Evolutionary conservation across 2,113 vertebrate species (phyloP).

Genomic region (Porphyrio hochstetteri): DNA sequence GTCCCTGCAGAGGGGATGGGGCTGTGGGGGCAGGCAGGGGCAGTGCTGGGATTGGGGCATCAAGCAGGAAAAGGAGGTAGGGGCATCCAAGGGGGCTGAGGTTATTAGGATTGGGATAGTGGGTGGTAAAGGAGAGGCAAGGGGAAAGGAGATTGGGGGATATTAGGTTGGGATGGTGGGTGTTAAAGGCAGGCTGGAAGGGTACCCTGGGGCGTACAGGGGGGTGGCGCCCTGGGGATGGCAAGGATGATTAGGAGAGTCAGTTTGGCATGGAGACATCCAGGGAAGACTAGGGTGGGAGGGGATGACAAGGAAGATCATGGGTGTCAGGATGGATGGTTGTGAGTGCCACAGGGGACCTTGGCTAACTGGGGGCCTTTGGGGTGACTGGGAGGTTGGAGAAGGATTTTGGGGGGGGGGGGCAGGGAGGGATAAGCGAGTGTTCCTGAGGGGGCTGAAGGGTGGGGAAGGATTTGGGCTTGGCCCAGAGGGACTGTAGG

Average conservation of each 20-base stretch:
- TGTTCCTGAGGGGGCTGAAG: background rate
- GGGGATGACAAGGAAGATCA: background rate
- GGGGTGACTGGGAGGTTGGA: background rate
- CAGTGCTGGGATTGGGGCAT: background rate
- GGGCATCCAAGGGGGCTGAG: background rate
- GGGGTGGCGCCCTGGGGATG: background rate
- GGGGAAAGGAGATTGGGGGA: background rate
- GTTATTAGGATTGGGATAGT: background rate
- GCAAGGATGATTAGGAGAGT: background rate
- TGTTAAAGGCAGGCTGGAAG: background rate
- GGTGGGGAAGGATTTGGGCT: background rate
- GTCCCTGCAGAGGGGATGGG: background rate
- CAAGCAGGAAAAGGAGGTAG: background rate
- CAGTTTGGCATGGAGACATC: background rate
- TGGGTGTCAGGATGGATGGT: background rate
- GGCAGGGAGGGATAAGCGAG: background rate
- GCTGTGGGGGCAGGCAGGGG: background rate
- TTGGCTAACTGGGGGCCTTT: background rate
- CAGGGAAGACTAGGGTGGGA: background rate
- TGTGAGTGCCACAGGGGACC: background rate
- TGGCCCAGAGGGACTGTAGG: background rate
- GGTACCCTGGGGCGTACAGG: accelerated
- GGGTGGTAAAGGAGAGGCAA: background rate
- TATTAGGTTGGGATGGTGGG: background rate
- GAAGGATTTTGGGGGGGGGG: background rate